Base-by-base conservation (phyloP, 2,888 invertebrate species). In the Abrostola tripartita region DNA sequence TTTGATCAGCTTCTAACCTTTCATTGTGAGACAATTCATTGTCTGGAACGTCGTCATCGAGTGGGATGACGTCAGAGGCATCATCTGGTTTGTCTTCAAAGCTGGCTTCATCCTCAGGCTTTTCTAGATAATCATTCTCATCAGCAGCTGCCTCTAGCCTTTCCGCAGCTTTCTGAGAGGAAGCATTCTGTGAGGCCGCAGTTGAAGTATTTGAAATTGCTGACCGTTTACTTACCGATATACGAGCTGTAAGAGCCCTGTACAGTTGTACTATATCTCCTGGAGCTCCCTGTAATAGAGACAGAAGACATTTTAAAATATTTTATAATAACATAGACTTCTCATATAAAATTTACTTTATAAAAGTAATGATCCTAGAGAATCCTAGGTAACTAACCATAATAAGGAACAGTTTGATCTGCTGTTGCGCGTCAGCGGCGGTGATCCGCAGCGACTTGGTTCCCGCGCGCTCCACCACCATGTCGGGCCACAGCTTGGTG, bases 401-500 rank as follows among this genome's bases (percentile, higher is more conserved):
- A 52, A 98, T 96, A 61, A 98, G 96, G 88, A 97, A 99, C 73
- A 99, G 97, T 92, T 97, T 97, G 69, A 98, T 96, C 82, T 97
- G 97, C 50, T 97, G 97, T 70, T 96, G 96, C 41, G 96, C 96
- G 82, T 98, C 98, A 85, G 97, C 96, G 5, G 98, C 99, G 4
- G 98, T 98, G 79, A 99, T 95, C 72, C 98, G 95, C 37, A 99
- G 95, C 72, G 98, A 98, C 93, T 98, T 98, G 75, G 96, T 96
- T 82, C 98, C 98, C 4, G 98, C 97, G 73, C 97, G 96, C 87
- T 98, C 98, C 36, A 98, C 97, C 10, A 97, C 97, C 99, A 99
- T 99, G 71, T 97, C 98, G 6, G 97, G 96, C 98, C 98, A 99
- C 72, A 98, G 95, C 95, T 98, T 98, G 47, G 99, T 98, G 90